These are phyloP conservation scores for Drosophila kuntzei DNA, from an alignment of 2,888 invertebrate species.

Conservation along the genomic window DNA sequence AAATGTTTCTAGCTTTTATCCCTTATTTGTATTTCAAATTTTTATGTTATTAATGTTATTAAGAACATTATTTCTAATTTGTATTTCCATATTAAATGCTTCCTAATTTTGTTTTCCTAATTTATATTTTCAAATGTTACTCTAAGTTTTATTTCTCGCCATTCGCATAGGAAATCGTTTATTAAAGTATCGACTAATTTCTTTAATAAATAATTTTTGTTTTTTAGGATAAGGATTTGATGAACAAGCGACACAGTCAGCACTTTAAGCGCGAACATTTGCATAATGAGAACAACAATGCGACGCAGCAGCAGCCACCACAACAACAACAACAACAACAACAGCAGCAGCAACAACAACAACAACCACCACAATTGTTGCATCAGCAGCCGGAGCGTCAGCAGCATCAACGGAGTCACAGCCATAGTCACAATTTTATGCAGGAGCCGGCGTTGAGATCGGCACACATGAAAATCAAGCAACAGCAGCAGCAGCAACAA, in stretches of 20 bases:
- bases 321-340: conserved; percentile 46
- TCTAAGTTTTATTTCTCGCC: too few species aligned
- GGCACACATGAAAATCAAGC: conserved; percentile 72
- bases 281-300: conserved; percentile 55
- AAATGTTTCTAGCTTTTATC: too few species aligned
- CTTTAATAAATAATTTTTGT: neutral
- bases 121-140: too few species aligned
- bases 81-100: too few species aligned
- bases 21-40: too few species aligned
- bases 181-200: neutral
- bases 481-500: conserved; percentile 62
- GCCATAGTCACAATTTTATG: conserved; percentile 67
- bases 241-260: conserved; percentile 66
- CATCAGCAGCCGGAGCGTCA: conserved; percentile 47
- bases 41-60: too few species aligned
- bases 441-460: conserved; percentile 65
- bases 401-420: conserved; percentile 73
- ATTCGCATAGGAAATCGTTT: too few species aligned
- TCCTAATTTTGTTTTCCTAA: too few species aligned
- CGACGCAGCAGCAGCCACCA: conserved; percentile 18
- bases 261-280: conserved; percentile 70
- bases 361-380: conserved; percentile 21
- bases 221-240: conserved; percentile 54
- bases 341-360: conserved; percentile 41
- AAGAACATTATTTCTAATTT: too few species aligned